Evolutionary conservation across 2,113 vertebrate species (phyloP).

Genomic region (Clarias batrachus): DNA sequence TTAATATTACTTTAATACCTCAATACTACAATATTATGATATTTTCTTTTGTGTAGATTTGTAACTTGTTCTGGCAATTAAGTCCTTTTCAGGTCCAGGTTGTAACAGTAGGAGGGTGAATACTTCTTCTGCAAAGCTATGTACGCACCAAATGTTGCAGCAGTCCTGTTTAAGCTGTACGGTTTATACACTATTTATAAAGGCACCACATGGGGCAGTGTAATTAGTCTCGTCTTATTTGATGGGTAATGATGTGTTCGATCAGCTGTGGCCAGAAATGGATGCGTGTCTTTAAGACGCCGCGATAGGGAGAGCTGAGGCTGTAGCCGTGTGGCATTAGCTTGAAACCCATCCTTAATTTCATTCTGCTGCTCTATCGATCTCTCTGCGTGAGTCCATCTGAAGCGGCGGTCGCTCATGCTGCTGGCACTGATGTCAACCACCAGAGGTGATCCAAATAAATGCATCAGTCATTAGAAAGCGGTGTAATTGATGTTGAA

Average conservation of each 20-base stretch:
- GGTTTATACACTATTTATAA: conserved; percentile 25
- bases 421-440: conserved; percentile 4
- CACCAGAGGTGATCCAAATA: conserved; percentile 30
- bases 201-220: not conserved
- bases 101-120: not conserved
- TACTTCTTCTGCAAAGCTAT: not conserved
- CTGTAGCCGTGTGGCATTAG: not conserved
- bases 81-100: not conserved
- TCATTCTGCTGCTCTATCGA: conserved; percentile 19
- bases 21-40: not conserved
- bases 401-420: conserved; percentile 3
- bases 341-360: conserved; percentile 20
- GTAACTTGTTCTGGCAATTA: not conserved
- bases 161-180: not conserved
- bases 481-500: not conserved
- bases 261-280: conserved; percentile 30
- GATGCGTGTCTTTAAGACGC: not conserved
- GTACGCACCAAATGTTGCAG: not conserved
- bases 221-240: conserved; percentile 34
- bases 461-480: conserved; percentile 25
- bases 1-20: not conserved
- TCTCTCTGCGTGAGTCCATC: conserved; percentile 10
- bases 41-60: not conserved
- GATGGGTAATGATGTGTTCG: conserved; percentile 39
- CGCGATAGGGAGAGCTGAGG: not conserved